Base-by-base conservation (phyloP, 2,113 vertebrate species). In the Pycnonotus jocosus region DNA sequence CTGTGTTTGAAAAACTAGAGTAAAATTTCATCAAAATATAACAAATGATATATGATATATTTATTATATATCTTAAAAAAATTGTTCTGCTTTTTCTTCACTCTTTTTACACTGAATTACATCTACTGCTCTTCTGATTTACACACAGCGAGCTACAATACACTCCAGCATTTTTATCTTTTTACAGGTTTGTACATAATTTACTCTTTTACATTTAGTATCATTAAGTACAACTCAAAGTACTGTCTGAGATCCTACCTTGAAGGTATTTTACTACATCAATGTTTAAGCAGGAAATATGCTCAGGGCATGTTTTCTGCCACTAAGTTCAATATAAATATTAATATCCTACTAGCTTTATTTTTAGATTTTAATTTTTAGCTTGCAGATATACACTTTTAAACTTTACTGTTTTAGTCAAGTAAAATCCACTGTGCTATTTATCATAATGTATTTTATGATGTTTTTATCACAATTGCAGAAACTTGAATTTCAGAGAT, bases 341-440 rank as follows among this genome's bases (percentile, higher is more conserved):
- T 97, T 97, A 97, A 97, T 96, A 94, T 38, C 13, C 3, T 81
- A 73, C 78, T 70, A 56, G 70, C n/a, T 92, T 30, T 95, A 92
- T 88, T 96, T 95, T 94, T 94, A 94, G 93, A 95, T 96, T 86
- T 91, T 91, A 93, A 92, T 94, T 87, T 96, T 81, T 73, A 95
- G 57, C 42, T 92, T 95, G 58, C 77, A 94, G 72, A 93, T 48
- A 92, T 42, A 8, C 42, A 81, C 47, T 93, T 78, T 84, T 61
- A 69, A 80, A 90, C 40, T 42, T 35, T 33, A 72, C 44, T 54
- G 51, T 80, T 92, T 91, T 81, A 90, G 53, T 64, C 45, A 38
- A 54, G 35, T 61, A 84, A 90, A 92, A 91, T 82, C 50, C 9
- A 17, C 21, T 71, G 17, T 76, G 54, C 50, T 91, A 54, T 92